Evolutionary conservation across 1,140 invertebrate genomes (phyloP).

Genomic region (Chionoecetes opilio): DNA sequence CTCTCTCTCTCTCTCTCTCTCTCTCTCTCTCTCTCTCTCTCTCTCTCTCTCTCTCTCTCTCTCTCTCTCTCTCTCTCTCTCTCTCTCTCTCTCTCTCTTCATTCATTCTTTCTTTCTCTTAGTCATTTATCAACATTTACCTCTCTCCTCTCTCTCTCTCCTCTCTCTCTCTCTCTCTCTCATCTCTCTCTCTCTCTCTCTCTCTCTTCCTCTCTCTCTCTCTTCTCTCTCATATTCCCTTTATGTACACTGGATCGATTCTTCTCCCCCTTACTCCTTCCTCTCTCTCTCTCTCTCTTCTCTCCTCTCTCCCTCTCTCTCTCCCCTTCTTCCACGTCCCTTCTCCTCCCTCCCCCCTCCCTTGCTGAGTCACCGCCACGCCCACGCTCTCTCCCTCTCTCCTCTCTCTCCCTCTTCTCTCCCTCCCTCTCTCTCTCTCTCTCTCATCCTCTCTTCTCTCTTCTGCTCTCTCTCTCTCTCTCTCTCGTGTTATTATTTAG

Average conservation of each 20-base stretch:
- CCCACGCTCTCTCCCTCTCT: neutral
- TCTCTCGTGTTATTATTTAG: neutral
- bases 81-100: neutral
- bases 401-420: neutral
- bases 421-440: neutral
- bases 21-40: neutral
- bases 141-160: neutral
- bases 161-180: slow-evolving; percentile 10
- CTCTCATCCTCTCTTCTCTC: neutral
- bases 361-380: neutral
- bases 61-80: too few species aligned
- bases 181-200: slow-evolving; percentile 7
- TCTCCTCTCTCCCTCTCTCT: neutral
- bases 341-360: neutral
- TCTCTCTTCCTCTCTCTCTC: neutral
- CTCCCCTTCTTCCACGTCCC: neutral
- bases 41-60: too few species aligned
- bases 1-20: neutral
- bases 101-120: neutral
- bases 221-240: neutral
- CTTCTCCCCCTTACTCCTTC: neutral
- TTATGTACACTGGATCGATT: neutral
- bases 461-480: neutral
- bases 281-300: neutral
- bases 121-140: neutral